Conservation (phyloP, 2,888 invertebrate genomes). For the Hypercompe scribonia region DNA sequence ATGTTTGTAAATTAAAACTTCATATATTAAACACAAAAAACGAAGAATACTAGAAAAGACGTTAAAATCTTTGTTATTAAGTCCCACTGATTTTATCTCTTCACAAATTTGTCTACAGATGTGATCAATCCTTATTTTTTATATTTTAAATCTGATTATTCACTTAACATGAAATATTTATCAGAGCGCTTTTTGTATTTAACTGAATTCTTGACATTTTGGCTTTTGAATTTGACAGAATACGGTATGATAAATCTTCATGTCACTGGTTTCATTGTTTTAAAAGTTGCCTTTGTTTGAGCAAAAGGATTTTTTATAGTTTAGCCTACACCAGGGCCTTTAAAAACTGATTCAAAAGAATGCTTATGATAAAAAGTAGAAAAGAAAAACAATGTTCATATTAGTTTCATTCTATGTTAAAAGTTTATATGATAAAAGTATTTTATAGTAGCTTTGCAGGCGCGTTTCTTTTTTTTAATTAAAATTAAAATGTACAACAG, state of each 20-base stretch:
- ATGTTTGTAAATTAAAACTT: no score
- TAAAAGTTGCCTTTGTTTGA: neutral
- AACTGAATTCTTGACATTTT: neutral
- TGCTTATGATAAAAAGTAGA: neutral
- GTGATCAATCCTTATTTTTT: neutral
- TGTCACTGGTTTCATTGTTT: neutral
- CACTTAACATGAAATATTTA: neutral
- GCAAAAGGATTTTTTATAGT: neutral
- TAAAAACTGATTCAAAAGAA: neutral
- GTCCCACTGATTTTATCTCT: neutral
- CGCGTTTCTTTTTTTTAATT: neutral
- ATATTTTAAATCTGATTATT: neutral
- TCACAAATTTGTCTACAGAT: neutral
- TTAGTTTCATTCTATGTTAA: neutral
- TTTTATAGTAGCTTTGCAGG: neutral
- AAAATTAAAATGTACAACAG: neutral
- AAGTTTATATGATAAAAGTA: neutral
- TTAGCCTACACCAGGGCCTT: neutral
- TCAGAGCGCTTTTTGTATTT: neutral
- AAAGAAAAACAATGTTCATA: neutral
- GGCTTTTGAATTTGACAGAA: neutral
- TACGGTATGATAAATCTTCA: neutral
- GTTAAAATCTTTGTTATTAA: neutral
- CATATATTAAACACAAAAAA: no score
- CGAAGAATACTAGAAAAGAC: no score